phyloP scores from a whole-genome alignment of 2,797 vertebrate species.

The Chaetodon trifasciatus region DNA sequence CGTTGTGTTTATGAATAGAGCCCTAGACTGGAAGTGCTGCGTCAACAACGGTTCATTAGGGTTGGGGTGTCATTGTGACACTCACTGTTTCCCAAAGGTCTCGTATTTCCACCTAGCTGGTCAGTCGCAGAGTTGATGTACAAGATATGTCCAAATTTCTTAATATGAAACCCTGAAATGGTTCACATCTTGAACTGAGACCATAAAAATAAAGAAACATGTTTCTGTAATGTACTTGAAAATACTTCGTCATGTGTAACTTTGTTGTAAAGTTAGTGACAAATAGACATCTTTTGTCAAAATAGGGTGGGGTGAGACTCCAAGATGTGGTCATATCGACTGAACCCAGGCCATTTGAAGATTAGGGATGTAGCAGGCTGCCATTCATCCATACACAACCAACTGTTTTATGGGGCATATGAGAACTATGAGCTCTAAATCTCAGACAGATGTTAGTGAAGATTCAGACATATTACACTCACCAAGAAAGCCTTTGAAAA shows the following conservation, averaged over 20 bases:
- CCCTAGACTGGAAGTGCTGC: constrained; percentile 21
- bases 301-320: not conserved
- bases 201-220: not conserved
- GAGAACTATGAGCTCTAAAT: constrained; percentile 41
- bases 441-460: constrained; percentile 9
- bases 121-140: not conserved
- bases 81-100: not conserved
- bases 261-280: not conserved
- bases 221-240: not conserved
- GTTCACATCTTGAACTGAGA: not conserved
- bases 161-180: not conserved
- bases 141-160: not conserved
- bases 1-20: constrained; percentile 43
- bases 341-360: not conserved
- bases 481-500: constrained; percentile 44
- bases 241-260: not conserved
- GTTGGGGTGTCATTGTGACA: constrained; percentile 50
- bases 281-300: not conserved
- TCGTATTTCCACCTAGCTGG: not conserved
- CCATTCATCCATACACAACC: constrained; percentile 7
- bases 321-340: constrained; percentile 2
- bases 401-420: constrained; percentile 35
- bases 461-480: constrained; percentile 24
- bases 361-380: constrained; percentile 6
- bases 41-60: constrained; percentile 52